phyloP scores from a whole-genome alignment of 92 coral and sea anemone genomes.

The Zoanthus gigantus region DNA sequence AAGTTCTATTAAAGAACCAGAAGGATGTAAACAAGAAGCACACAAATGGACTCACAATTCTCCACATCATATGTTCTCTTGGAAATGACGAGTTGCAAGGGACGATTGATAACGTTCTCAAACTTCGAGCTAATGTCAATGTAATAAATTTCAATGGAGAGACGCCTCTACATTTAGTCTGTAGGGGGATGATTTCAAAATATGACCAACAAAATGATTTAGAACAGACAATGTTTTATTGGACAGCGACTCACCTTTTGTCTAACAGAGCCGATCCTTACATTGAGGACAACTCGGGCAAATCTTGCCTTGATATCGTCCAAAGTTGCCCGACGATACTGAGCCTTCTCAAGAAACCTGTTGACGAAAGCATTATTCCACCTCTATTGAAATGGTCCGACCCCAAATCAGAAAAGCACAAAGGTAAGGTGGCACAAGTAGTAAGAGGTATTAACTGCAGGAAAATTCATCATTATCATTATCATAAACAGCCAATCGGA shows the following conservation, averaged over 20 bases:
- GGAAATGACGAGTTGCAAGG: conserved; percentile 39
- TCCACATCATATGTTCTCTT: conserved; percentile 21
- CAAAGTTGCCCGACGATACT: not conserved
- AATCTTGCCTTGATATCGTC: conserved; percentile 17
- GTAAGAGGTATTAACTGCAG: conserved; percentile 31
- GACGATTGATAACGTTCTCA: conserved; percentile 35
- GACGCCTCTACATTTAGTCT: conserved; percentile 36
- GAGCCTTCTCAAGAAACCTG: conserved; percentile 22
- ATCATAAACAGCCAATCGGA: conserved; percentile 37
- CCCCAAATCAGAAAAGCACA: conserved; percentile 42
- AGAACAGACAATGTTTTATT: conserved; percentile 25
- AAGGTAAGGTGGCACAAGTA: conserved; percentile 29
- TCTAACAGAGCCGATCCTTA: conserved; percentile 24
- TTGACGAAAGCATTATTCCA: conserved; percentile 3
- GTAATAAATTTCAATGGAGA: not conserved
- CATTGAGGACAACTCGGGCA: not conserved
- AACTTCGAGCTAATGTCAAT: conserved; percentile 28
- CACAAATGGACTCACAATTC: conserved; percentile 45
- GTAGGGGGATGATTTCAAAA: not conserved
- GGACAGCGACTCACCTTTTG: conserved; percentile 38
- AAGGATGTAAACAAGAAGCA: conserved; percentile 38
- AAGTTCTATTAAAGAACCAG: not conserved
- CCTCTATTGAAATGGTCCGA: conserved; percentile 35
- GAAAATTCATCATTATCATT: conserved; percentile 27
- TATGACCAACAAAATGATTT: not conserved